phyloP scores from a whole-genome alignment of 2,113 vertebrate genomes.

The Paramormyrops kingsleyae region DNA sequence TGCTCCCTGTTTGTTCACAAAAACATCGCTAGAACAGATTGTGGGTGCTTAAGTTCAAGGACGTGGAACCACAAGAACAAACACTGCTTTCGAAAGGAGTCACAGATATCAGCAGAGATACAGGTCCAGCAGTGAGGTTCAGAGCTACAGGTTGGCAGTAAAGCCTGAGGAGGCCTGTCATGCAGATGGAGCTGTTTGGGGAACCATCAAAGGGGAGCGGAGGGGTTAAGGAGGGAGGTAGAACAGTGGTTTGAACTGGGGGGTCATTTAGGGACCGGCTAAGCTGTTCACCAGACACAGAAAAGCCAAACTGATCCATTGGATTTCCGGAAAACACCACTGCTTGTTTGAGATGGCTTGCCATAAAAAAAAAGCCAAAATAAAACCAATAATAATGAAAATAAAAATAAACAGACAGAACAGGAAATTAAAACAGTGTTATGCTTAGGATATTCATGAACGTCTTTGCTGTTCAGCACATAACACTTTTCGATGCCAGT shows the following conservation, averaged over 20 bases:
- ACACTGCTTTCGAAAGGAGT: background rate
- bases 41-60: conserved; percentile 33
- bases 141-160: background rate
- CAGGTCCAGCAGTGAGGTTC: background rate
- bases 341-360: background rate
- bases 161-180: background rate
- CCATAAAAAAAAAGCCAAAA: background rate
- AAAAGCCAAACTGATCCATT: background rate
- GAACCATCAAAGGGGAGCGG: background rate
- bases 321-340: background rate
- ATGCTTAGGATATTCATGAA: conserved; percentile 64
- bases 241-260: background rate
- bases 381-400: conserved; percentile 21
- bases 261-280: background rate
- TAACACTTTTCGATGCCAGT: conserved; percentile 52
- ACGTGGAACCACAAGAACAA: background rate
- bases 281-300: background rate
- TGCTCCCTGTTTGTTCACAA: background rate
- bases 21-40: conserved; percentile 21
- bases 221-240: background rate
- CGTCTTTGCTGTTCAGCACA: conserved; percentile 47
- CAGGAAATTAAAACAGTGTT: conserved; percentile 69
- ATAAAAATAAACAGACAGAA: conserved; percentile 52
- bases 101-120: conserved; percentile 6
- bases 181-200: background rate